These are phyloP conservation scores for Ispidina lecontei DNA, from an alignment of 2,797 vertebrate species.

Conservation along the genomic window DNA sequence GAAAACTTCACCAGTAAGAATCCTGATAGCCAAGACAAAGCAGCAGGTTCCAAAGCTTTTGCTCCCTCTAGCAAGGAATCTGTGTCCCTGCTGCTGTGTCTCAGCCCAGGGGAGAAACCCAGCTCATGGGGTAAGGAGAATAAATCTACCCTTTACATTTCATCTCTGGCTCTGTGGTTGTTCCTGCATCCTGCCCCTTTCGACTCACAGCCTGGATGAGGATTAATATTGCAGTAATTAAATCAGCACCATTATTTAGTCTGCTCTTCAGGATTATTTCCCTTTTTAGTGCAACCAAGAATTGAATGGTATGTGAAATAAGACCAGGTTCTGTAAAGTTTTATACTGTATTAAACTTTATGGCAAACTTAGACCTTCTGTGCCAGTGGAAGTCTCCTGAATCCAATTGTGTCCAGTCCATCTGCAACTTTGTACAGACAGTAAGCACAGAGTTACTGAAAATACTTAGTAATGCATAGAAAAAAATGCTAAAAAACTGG, in stretches of 20 bases:
- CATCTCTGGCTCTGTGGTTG: no score
- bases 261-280: background rate
- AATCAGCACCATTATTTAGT: background rate
- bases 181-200: no score
- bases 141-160: no score
- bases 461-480: background rate
- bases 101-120: no score
- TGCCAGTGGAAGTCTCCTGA: background rate
- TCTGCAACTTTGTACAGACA: background rate
- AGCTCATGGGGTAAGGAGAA: no score
- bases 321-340: background rate
- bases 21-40: no score
- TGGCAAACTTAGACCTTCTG: background rate
- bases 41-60: no score
- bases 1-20: no score
- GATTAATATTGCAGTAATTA: background rate
- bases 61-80: no score
- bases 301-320: background rate
- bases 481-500: background rate
- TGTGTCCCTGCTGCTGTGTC: no score
- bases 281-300: background rate
- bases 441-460: background rate
- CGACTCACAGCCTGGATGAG: background rate
- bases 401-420: background rate
- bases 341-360: background rate